A percentile compares a stretch with the other conserved stretches of the same genome.
These are phyloP conservation scores for Tenualosa thibaudeaui DNA, from an alignment of 2,797 vertebrate genomes.

Conservation along the genomic window DNA sequence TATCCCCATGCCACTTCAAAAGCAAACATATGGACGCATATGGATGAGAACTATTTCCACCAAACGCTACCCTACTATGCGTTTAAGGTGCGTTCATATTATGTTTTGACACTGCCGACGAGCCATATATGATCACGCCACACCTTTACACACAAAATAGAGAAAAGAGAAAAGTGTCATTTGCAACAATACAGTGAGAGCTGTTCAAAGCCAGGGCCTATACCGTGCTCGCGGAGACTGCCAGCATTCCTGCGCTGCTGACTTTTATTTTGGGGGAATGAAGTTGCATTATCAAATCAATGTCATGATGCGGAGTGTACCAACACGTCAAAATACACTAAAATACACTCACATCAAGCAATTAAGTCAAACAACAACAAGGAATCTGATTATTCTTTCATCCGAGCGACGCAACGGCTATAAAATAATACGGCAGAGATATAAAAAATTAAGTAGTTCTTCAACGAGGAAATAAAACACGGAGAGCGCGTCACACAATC, in stretches of 20 bases:
- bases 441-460: conserved; percentile 32
- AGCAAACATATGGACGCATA: conserved; percentile 47
- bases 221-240: background rate
- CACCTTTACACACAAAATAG: conserved; percentile 48
- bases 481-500: conserved; percentile 66
- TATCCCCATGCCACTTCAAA: conserved; percentile 44
- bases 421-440: conserved; percentile 25
- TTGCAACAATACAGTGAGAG: background rate
- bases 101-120: conserved; percentile 57
- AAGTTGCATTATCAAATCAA: conserved; percentile 48
- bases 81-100: conserved; percentile 40
- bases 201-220: conserved; percentile 22
- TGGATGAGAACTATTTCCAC: background rate
- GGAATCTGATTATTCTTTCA: conserved; percentile 20
- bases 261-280: conserved; percentile 28
- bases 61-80: background rate
- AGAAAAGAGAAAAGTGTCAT: conserved; percentile 45
- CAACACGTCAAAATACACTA: conserved; percentile 23
- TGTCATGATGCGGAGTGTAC: conserved; percentile 31
- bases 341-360: conserved; percentile 15
- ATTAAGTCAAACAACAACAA: conserved; percentile 3
- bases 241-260: conserved; percentile 37
- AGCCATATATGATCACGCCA: conserved; percentile 49
- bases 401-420: conserved; percentile 34
- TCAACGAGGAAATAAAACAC: conserved; percentile 58